These are phyloP conservation scores for Trachymyrmex cornetzi DNA, from an alignment of 1,140 invertebrate species.

Conservation along the genomic window DNA sequence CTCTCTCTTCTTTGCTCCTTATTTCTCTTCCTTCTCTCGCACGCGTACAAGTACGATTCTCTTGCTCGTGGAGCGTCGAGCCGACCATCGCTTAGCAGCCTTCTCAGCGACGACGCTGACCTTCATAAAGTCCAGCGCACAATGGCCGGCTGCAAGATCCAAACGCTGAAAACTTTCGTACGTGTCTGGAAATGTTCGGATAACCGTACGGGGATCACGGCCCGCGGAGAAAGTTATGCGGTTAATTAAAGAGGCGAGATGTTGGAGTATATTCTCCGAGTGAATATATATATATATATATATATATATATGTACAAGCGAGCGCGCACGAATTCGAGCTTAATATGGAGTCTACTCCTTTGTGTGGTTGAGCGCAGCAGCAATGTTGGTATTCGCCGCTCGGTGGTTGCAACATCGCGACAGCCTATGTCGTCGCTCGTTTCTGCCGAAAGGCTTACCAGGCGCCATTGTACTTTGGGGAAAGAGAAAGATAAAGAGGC, in stretches of 20 bases:
- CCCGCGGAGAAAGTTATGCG: slow-evolving; percentile 22
- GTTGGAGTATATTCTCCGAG: background rate
- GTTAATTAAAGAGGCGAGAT: slow-evolving; percentile 36
- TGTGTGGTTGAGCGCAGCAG: slow-evolving; percentile 27
- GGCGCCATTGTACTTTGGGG: slow-evolving; percentile 42
- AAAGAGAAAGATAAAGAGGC: slow-evolving; percentile 48
- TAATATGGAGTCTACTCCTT: slow-evolving; percentile 45
- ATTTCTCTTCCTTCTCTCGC: slow-evolving; percentile 10
- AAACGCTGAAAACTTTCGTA: slow-evolving; percentile 38
- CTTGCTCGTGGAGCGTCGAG: slow-evolving; percentile 50
- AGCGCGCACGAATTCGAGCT: slow-evolving; percentile 14
- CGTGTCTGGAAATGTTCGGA: slow-evolving; percentile 1
- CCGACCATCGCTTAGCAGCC: slow-evolving; percentile 66
- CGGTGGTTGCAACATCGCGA: slow-evolving; percentile 38
- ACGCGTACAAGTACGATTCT: slow-evolving; percentile 11
- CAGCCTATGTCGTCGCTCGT: background rate
- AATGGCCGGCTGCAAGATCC: slow-evolving; percentile 32
- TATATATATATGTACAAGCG: too few relatives aligned
- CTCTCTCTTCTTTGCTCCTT: slow-evolving; percentile 32
- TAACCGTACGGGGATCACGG: background rate
- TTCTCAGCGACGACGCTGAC: slow-evolving; percentile 72
- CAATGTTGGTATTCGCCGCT: slow-evolving; percentile 36
- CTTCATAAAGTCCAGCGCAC: slow-evolving; percentile 69
- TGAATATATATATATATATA: background rate
- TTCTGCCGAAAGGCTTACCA: slow-evolving; percentile 27